A percentile compares a stretch with the other conserved stretches of the same genome.
phyloP scores from a whole-genome alignment of 2,888 invertebrate species.

The Chironomus riparius region DNA sequence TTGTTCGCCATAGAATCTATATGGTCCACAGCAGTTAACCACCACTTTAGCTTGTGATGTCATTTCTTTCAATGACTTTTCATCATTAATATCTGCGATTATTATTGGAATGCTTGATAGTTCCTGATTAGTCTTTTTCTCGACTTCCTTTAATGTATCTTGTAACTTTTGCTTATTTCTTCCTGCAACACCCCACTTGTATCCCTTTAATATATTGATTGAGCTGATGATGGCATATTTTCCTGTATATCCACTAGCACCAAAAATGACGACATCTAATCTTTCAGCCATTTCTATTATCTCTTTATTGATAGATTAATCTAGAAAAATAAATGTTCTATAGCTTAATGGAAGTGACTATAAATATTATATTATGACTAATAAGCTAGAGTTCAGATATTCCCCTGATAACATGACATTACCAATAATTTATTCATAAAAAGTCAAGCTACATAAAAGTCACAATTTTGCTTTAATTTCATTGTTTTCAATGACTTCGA shows the following conservation, averaged over 20 bases:
- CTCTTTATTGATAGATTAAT: conserved; percentile 34
- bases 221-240: conserved; percentile 67
- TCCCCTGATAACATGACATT: neutral
- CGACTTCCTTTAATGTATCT: conserved; percentile 43
- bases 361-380: neutral
- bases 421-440: neutral
- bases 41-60: conserved; percentile 66
- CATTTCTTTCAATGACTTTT: conserved; percentile 70
- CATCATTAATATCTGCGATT: conserved; percentile 67
- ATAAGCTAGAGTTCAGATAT: neutral
- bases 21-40: conserved; percentile 91
- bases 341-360: neutral
- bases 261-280: conserved; percentile 81
- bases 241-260: conserved; percentile 91
- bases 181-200: conserved; percentile 88
- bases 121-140: conserved; percentile 44
- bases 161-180: conserved; percentile 50
- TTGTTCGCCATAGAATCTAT: conserved; percentile 75
- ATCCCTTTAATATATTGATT: conserved; percentile 42
- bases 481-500: conserved; percentile 47
- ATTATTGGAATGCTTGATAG: conserved; percentile 56
- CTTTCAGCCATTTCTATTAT: conserved; percentile 34
- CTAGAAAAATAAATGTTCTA: conserved; percentile 47
- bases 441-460: neutral
- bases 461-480: neutral